Percentiles rank a stretch among this genome's conserved stretches.
phyloP scores from a whole-genome alignment of 2,797 vertebrate genomes.

The Chelonia mydas region DNA sequence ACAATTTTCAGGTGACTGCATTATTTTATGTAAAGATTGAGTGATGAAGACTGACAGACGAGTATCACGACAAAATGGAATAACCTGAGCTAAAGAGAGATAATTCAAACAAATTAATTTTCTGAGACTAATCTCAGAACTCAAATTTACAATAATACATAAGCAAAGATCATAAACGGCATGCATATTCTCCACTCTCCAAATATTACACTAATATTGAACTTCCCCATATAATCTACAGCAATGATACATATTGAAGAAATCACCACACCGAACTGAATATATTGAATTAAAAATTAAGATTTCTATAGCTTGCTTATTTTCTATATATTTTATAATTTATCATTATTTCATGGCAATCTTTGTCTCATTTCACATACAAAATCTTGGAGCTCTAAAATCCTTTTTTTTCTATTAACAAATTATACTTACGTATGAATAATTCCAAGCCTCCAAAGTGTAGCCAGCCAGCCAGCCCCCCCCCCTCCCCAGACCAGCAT shows the following conservation, averaged over 20 bases:
- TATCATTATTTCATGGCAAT: not conserved
- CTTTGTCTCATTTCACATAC: not conserved
- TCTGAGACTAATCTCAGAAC: not conserved
- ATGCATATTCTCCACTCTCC: not conserved
- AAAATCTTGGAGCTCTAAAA: not conserved
- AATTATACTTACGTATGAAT: not conserved
- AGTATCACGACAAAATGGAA: conserved; percentile 68
- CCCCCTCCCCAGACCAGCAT: too few relatives aligned
- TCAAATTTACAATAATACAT: not conserved
- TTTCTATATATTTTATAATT: not conserved
- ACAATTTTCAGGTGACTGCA: not conserved
- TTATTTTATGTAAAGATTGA: conserved; percentile 2
- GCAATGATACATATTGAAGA: not conserved
- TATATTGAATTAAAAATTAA: not conserved
- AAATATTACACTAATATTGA: not conserved
- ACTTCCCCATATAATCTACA: not conserved
- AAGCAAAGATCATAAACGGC: not conserved
- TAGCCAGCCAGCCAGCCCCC: too few relatives aligned
- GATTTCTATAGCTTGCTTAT: not conserved
- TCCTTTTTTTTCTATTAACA: not conserved
- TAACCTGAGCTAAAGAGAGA: conserved; percentile 66
- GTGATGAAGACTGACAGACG: conserved; percentile 56
- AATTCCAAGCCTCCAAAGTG: not conserved
- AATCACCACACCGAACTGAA: not conserved
- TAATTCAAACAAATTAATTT: conserved; percentile 7